Evolutionary conservation across 2,888 invertebrate species (phyloP).

Genomic region (Allolobophora icterica): DNA sequence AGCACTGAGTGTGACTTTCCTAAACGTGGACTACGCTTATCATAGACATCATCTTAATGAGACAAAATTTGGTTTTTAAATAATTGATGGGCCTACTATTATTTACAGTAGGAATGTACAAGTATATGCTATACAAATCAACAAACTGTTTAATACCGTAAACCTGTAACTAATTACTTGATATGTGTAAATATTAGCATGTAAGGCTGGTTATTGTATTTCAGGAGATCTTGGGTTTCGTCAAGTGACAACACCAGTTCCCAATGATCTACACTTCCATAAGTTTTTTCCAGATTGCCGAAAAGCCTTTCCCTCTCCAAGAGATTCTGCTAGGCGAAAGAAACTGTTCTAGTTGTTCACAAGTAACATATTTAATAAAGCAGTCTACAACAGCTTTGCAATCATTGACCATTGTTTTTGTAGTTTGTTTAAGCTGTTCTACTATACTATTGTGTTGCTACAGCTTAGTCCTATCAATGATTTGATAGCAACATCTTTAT

Average conservation of each 20-base stretch:
- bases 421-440: not conserved
- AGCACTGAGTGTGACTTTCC: not conserved
- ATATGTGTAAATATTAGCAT: not conserved
- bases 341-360: not conserved
- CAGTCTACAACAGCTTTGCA: not conserved
- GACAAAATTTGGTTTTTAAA: not conserved
- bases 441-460: too few relatives aligned
- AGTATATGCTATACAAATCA: too few relatives aligned
- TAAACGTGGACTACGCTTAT: not conserved
- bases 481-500: too few relatives aligned
- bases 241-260: not conserved
- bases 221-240: constrained; percentile 9
- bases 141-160: not conserved
- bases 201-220: not conserved
- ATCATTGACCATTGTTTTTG: not conserved
- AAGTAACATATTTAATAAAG: not conserved
- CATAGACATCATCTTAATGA: not conserved
- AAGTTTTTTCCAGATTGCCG: not conserved
- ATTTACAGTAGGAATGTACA: not conserved
- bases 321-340: constrained; percentile 19
- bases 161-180: not conserved
- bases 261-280: not conserved
- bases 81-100: not conserved
- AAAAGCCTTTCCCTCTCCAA: constrained; percentile 3
- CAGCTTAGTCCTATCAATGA: too few relatives aligned